Percentiles rank a stretch among this genome's conserved stretches.
Evolutionary conservation across 2,797 vertebrate genomes (phyloP).

Genomic region (Chromis chromis): DNA sequence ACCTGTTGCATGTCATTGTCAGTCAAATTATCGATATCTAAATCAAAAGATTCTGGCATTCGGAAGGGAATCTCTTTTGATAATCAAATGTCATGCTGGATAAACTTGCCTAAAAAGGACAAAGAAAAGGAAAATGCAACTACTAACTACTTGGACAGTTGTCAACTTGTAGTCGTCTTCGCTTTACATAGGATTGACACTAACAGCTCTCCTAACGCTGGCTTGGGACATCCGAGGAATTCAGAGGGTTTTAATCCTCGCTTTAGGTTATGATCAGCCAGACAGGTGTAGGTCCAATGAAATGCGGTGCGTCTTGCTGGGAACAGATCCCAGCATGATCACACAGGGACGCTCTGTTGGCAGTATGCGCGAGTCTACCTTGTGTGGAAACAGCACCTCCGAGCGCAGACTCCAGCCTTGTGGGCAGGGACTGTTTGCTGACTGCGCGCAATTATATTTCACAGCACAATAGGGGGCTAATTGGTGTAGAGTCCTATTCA

Average conservation of each 20-base stretch:
- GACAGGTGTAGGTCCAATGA: slow-evolving; percentile 44
- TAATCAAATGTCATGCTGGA: slow-evolving; percentile 23
- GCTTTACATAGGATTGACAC: slow-evolving; percentile 24
- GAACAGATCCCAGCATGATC: slow-evolving; percentile 47
- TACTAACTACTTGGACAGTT: slow-evolving; percentile 60
- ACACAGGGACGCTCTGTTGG: slow-evolving; percentile 26
- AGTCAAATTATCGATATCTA: background rate
- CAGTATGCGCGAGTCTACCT: slow-evolving; percentile 35
- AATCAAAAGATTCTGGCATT: slow-evolving; percentile 3
- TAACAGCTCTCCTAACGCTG: slow-evolving; percentile 44
- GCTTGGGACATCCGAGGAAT: slow-evolving; percentile 40
- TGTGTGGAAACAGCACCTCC: slow-evolving; percentile 16
- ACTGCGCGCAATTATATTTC: slow-evolving; percentile 25
- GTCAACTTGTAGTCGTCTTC: slow-evolving; percentile 24
- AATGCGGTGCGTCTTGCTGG: slow-evolving; percentile 7
- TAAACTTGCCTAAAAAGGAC: slow-evolving; percentile 21
- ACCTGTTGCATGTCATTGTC: slow-evolving; percentile 2
- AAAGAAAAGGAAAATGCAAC: slow-evolving; percentile 13
- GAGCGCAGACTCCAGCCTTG: slow-evolving; percentile 19
- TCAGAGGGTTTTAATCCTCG: slow-evolving; percentile 61
- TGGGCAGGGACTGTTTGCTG: slow-evolving; percentile 46
- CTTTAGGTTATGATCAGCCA: slow-evolving; percentile 61
- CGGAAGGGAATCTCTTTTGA: background rate
- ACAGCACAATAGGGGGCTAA: slow-evolving; percentile 33
- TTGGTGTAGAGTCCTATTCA: slow-evolving; percentile 33